phyloP scores from a whole-genome alignment of 2,113 vertebrate genomes.

The Leucosticte australis region DNA sequence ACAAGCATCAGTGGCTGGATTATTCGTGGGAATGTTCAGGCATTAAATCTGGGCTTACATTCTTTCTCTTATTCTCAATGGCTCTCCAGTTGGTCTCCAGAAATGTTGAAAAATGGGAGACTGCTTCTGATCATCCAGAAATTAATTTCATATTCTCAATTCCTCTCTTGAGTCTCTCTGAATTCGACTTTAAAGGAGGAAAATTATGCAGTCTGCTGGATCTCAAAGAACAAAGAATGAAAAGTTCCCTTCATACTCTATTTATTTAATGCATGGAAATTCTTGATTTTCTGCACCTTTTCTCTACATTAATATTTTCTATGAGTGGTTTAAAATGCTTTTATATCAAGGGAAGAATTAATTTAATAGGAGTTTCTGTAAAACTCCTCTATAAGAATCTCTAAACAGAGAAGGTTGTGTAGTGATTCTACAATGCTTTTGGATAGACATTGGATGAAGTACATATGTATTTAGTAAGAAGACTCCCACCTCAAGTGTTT shows the following conservation, averaged over 20 bases:
- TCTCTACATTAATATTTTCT: not conserved
- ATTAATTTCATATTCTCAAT: not conserved
- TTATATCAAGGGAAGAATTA: not conserved
- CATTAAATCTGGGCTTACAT: not conserved
- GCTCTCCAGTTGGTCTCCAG: not conserved
- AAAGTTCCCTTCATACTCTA: not conserved
- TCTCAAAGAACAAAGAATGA: not conserved
- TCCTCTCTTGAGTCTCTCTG: not conserved
- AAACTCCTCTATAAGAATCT: not conserved
- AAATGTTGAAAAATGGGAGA: not conserved
- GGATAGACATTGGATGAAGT: not conserved
- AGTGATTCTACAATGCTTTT: not conserved
- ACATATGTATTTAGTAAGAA: not conserved
- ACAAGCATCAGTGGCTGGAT: not conserved
- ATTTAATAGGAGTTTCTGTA: not conserved
- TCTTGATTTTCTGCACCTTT: not conserved
- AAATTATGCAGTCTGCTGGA: not conserved
- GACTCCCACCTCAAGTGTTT: rapidly evolving
- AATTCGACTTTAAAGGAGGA: not conserved
- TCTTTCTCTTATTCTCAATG: not conserved
- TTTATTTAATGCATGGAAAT: not conserved
- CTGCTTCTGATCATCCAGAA: not conserved
- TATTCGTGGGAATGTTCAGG: not conserved
- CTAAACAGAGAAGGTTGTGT: not conserved
- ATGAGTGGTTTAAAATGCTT: not conserved